Evolutionary conservation across 2,113 vertebrate genomes (phyloP).

Genomic region (Percina caprodes): DNA sequence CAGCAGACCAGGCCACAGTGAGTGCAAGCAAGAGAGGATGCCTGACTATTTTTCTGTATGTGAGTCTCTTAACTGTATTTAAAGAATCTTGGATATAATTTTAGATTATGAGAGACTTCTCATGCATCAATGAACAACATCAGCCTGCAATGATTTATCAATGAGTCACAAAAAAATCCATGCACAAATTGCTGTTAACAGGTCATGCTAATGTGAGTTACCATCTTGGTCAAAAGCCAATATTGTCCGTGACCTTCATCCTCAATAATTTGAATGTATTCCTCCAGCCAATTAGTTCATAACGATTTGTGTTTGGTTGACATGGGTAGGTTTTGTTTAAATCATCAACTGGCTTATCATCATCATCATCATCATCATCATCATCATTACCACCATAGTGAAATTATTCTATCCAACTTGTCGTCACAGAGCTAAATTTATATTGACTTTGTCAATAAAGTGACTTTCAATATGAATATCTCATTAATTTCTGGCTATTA

Average conservation of each 20-base stretch:
- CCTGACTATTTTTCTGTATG: slow-evolving; percentile 7
- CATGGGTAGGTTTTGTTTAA: background rate
- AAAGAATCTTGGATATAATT: background rate
- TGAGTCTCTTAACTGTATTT: slow-evolving; percentile 5
- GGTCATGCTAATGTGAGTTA: background rate
- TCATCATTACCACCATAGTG: background rate
- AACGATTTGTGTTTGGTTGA: background rate
- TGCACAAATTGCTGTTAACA: background rate
- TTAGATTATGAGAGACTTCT: background rate
- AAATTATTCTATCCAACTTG: background rate
- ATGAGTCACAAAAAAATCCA: background rate
- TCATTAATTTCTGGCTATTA: background rate
- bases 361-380: background rate
- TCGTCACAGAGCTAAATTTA: background rate
- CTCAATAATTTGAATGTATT: background rate
- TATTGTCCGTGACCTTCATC: background rate
- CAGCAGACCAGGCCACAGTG: background rate
- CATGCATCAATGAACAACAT: background rate
- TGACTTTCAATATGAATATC: slow-evolving; percentile 9
- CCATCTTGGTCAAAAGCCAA: background rate
- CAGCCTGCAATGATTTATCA: background rate
- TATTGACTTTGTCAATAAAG: background rate
- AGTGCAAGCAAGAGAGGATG: background rate
- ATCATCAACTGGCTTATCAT: background rate
- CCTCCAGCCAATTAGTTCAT: background rate